Base-by-base conservation (phyloP, 2,888 invertebrate species). In the Boloria euphrosyne region DNA sequence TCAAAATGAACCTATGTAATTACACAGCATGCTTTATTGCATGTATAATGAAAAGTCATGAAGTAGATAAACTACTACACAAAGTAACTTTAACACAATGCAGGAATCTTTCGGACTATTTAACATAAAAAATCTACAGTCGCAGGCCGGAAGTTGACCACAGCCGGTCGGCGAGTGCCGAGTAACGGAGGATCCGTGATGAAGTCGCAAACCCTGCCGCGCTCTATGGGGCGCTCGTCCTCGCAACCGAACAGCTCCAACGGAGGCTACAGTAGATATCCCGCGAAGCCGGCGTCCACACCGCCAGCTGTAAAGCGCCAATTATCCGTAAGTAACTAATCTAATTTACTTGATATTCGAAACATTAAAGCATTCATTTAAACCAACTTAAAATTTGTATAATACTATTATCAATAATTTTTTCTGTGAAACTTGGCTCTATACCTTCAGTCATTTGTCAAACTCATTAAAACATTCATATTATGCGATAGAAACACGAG, bases 231-330 rank as follows among this genome's bases (percentile, higher is more conserved):
- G 53, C 89, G 94, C 65, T 90, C 93, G 0, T 86, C 93, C 0
- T 92, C 93, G 3, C 92, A 93, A 71, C 93, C 94, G 0, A 93
- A 93, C 75, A 93, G 93, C 62, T 91, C 93, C 61, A 83, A 92
- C 49, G 89, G 90, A 1, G 74, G 83, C 65, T 84, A 89, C 78
- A 79, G 86, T 76, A 76, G 93, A 76, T 86, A 92, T 79, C 85
- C 94, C 80, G 73, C 94, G 91, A 85, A 97, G 83, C 95, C 96
- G 4, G 94, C 96, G 1, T 96, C 96, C 0, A 97, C 97, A 0
- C 97, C 97, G 13, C 97, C 97, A 0, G 96, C 96, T n/a, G 95
- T 97, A 7, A 96, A 97, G 75, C 93, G 97, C 73, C 97, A 97
- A 83, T 92, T 97, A 38, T 96, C 96, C 65, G 95, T 94, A 74